Percentiles rank a stretch among this genome's conserved stretches.
Conservation (phyloP, 2,113 vertebrate genomes). For the Nesoenas mayeri region DNA sequence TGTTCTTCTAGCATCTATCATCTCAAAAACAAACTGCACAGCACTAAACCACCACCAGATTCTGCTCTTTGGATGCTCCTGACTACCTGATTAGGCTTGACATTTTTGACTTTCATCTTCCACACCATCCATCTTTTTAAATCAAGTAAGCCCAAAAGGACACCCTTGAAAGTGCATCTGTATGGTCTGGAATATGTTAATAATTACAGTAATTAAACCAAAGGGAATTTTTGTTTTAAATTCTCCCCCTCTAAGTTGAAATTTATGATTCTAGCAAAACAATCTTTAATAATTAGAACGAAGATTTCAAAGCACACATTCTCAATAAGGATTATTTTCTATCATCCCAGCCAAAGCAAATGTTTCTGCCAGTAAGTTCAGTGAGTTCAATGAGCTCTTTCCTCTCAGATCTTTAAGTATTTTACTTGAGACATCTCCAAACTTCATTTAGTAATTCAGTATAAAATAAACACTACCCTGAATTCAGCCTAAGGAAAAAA, state of each 20-base stretch:
- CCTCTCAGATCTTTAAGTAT: not conserved
- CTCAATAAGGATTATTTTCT: not conserved
- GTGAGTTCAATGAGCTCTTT: not conserved
- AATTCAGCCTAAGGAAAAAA: not conserved
- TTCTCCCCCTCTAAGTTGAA: conserved; percentile 65
- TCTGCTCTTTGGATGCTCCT: conserved; percentile 64
- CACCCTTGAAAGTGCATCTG: conserved; percentile 85
- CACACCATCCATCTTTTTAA: conserved; percentile 77
- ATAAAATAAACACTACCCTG: not conserved
- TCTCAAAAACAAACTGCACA: not conserved
- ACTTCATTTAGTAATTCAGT: not conserved
- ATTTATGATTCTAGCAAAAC: conserved; percentile 58
- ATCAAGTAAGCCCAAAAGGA: conserved; percentile 89
- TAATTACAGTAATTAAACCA: conserved; percentile 96
- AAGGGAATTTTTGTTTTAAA: conserved; percentile 80
- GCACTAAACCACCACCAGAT: not conserved
- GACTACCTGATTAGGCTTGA: conserved; percentile 81
- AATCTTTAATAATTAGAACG: conserved; percentile 23
- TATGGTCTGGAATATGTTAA: conserved; percentile 84
- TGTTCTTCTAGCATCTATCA: not conserved
- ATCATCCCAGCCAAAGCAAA: not conserved
- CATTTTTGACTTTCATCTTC: conserved; percentile 87
- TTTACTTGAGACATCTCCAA: not conserved
- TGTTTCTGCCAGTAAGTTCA: conserved; percentile 5
- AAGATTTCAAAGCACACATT: conserved; percentile 33